These are phyloP conservation scores for Danionella dracula DNA, from an alignment of 2,797 vertebrate genomes.

Conservation along the genomic window DNA sequence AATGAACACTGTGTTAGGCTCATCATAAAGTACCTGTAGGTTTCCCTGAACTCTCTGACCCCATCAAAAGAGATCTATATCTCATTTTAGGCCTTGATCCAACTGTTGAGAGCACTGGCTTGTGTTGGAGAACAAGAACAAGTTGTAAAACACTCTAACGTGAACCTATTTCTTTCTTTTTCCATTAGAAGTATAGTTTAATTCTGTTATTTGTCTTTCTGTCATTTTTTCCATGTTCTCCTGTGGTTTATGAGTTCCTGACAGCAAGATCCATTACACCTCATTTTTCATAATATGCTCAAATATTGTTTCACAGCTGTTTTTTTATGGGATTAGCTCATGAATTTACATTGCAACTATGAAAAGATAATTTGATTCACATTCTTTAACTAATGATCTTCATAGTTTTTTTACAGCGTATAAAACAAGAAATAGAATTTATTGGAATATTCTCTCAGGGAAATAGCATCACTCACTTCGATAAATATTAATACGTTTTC, in stretches of 20 bases:
- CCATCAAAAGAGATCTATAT: neutral
- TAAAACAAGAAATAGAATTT: neutral
- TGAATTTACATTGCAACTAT: conserved; percentile 3
- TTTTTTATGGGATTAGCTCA: conserved; percentile 14
- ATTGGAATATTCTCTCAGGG: neutral
- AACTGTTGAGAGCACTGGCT: neutral
- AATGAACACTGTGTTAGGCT: too few relatives aligned
- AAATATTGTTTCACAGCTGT: conserved; percentile 21
- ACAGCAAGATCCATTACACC: conserved; percentile 15
- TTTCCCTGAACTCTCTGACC: neutral
- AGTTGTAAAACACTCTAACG: too few relatives aligned
- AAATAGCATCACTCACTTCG: too few relatives aligned
- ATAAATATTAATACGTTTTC: too few relatives aligned
- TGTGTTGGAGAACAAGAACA: neutral
- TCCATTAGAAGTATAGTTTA: neutral
- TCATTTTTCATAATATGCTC: conserved; percentile 17
- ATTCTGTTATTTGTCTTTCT: neutral
- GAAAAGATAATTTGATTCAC: neutral
- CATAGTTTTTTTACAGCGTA: neutral
- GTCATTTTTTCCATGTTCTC: neutral
- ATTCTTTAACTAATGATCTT: neutral
- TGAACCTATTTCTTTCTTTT: neutral
- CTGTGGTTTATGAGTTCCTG: neutral
- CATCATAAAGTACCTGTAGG: neutral
- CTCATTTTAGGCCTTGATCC: neutral